Evolutionary conservation across 2,113 vertebrate species (phyloP).

Genomic region (Leucosticte australis): DNA sequence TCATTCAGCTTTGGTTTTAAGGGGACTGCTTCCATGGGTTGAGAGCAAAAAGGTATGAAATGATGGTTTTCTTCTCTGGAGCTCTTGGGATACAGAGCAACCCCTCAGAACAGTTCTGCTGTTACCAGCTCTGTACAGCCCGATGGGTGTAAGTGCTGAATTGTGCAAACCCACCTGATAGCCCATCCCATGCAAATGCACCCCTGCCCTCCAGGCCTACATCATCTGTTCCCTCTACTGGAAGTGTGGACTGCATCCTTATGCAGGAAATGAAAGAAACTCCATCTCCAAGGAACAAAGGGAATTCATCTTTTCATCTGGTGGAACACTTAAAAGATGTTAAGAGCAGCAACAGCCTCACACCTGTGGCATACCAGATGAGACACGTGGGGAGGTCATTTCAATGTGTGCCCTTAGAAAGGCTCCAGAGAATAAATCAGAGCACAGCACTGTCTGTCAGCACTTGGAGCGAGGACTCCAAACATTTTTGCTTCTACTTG

Average conservation of each 20-base stretch:
- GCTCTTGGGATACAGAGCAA: background rate
- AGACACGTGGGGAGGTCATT: conserved; percentile 39
- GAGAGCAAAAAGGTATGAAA: background rate
- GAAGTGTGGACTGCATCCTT: conserved; percentile 52
- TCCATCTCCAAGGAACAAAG: conserved; percentile 47
- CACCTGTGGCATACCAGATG: conserved; percentile 55
- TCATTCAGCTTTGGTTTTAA: conserved; percentile 41
- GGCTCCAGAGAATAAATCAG: conserved; percentile 27
- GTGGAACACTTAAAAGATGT: conserved; percentile 52
- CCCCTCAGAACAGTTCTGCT: background rate
- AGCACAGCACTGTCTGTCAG: background rate
- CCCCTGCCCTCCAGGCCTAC: conserved; percentile 3
- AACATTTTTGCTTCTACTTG: background rate
- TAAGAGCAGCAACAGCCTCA: conserved; percentile 53
- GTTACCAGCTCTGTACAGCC: background rate
- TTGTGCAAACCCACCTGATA: conserved; percentile 1
- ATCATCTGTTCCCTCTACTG: conserved; percentile 49
- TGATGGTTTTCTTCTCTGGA: background rate
- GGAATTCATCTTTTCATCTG: conserved; percentile 62
- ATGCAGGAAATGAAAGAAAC: conserved; percentile 65
- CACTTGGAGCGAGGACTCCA: background rate
- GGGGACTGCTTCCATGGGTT: background rate
- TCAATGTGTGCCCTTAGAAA: conserved; percentile 28
- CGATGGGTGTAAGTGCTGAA: background rate
- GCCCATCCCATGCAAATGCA: conserved; percentile 14